These are phyloP conservation scores for Cerastoderma edule DNA, from an alignment of 2,888 invertebrate species.

Conservation along the genomic window DNA sequence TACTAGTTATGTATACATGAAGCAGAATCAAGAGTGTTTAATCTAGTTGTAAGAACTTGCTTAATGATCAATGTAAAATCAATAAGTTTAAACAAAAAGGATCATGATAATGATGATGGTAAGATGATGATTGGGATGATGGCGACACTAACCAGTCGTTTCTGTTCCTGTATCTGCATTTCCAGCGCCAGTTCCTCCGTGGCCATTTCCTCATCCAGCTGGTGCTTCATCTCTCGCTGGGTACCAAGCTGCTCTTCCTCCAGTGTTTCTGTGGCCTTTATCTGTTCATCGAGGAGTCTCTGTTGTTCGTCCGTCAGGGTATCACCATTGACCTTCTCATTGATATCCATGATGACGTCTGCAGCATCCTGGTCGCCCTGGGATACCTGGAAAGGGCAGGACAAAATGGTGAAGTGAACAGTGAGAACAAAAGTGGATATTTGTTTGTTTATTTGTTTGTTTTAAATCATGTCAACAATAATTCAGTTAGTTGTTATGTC, in stretches of 20 bases:
- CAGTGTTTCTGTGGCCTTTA: slow-evolving; percentile 69
- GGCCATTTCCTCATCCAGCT: slow-evolving; percentile 69
- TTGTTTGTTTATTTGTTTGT: no score
- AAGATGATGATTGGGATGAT: no score
- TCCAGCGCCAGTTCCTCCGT: slow-evolving; percentile 64
- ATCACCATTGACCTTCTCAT: slow-evolving; percentile 71
- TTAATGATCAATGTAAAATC: no score
- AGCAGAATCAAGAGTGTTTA: no score
- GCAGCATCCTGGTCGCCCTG: slow-evolving; percentile 77
- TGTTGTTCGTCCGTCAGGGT: slow-evolving; percentile 68
- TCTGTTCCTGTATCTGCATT: slow-evolving; percentile 75
- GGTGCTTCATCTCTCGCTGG: slow-evolving; percentile 61
- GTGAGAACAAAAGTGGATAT: no score
- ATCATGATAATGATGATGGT: no score
- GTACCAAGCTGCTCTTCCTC: slow-evolving; percentile 70
- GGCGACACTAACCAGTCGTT: slow-evolving; percentile 75
- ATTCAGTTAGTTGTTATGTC: no score
- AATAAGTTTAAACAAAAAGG: no score
- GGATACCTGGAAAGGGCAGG: slow-evolving; percentile 12
- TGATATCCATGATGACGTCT: slow-evolving; percentile 76
- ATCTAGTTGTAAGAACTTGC: no score
- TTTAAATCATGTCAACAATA: no score
- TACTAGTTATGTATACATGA: no score
- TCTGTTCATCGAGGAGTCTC: slow-evolving; percentile 72
- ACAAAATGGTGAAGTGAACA: no score